A percentile compares a stretch with the other conserved stretches of the same genome.
Conservation (phyloP, 2,888 invertebrate genomes). For the Zaprionus lineosus region DNA sequence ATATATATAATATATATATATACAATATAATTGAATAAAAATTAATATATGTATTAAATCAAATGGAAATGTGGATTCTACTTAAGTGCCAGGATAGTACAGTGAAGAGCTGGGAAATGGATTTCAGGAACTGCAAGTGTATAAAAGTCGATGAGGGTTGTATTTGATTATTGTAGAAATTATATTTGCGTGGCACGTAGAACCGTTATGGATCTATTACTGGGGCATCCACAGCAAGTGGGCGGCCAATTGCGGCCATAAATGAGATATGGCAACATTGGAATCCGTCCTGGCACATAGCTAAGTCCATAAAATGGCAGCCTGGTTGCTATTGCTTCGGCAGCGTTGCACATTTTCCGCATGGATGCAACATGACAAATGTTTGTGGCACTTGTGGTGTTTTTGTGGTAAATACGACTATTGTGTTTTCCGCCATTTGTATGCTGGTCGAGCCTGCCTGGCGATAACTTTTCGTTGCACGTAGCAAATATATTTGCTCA, state of each 20-base stretch:
- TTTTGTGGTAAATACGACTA: no score
- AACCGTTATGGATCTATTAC: constrained; percentile 56
- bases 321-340: constrained; percentile 15
- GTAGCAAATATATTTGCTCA: constrained; percentile 62
- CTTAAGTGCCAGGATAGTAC: no score
- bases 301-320: constrained; percentile 44
- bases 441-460: constrained; percentile 37
- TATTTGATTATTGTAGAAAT: no score
- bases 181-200: constrained; percentile 35
- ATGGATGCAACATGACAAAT: constrained; percentile 67
- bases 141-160: no score
- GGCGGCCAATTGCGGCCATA: constrained; percentile 51
- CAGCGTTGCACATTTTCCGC: constrained; percentile 54
- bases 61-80: no score
- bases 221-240: constrained; percentile 19
- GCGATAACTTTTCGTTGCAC: constrained; percentile 68
- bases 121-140: no score
- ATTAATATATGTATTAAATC: no score
- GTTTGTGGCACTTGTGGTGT: constrained; percentile 25
- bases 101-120: no score
- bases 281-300: constrained; percentile 7
- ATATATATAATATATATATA: no score
- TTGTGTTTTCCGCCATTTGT: constrained; percentile 57
- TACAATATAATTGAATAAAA: no score
- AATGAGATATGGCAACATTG: constrained; percentile 58